Conservation (phyloP, 2,113 vertebrate species). For the Triplophysa dalaica region DNA sequence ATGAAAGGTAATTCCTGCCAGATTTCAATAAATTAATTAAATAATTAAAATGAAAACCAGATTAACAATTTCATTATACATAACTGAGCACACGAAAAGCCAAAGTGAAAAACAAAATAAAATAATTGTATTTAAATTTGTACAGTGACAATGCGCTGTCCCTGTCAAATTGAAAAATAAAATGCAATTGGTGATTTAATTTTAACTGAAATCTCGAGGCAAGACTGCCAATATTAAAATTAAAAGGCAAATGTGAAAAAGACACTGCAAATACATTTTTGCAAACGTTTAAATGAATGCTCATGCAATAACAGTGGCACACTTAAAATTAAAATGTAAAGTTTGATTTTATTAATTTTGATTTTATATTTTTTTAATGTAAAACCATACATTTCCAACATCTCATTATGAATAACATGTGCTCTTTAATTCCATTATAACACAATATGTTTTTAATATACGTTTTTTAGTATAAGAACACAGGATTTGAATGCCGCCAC, state of each 20-base stretch:
- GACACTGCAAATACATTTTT: not conserved
- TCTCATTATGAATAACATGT: not conserved
- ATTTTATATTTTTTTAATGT: too few relatives aligned
- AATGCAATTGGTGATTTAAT: not conserved
- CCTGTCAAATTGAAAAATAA: not conserved
- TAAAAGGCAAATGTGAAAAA: not conserved
- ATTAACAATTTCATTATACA: too few relatives aligned
- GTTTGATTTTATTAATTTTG: too few relatives aligned
- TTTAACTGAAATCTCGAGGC: not conserved
- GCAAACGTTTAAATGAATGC: not conserved
- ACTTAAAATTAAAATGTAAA: too few relatives aligned
- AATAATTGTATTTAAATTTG: not conserved
- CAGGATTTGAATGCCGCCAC: not conserved
- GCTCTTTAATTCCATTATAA: not conserved
- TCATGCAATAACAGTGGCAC: slow-evolving; percentile 9
- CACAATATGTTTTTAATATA: not conserved
- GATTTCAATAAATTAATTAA: too few relatives aligned
- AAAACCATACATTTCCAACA: not conserved
- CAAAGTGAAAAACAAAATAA: not conserved
- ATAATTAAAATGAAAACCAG: too few relatives aligned
- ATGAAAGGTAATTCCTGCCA: too few relatives aligned
- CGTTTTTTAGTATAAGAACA: too few relatives aligned
- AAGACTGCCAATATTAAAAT: not conserved
- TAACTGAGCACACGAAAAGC: not conserved
- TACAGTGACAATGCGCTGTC: not conserved